Percentiles rank a stretch among this genome's conserved stretches.
Evolutionary conservation across 1,140 invertebrate genomes (phyloP).

Genomic region (Lordiphosa collinella): DNA sequence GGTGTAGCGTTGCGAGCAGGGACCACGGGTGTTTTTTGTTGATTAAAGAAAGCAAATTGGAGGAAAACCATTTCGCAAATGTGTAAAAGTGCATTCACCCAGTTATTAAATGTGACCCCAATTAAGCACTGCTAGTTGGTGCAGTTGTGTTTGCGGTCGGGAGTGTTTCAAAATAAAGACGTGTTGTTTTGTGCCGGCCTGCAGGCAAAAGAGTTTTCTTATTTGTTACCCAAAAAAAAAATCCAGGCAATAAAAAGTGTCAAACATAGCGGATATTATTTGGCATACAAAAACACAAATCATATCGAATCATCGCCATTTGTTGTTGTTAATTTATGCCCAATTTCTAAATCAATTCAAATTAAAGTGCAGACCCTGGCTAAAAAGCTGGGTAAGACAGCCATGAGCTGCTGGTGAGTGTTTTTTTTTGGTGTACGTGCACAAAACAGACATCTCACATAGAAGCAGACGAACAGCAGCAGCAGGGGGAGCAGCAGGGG

Average conservation of each 20-base stretch:
- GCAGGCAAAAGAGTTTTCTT: slow-evolving; percentile 40
- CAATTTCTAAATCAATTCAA: background rate
- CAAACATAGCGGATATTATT: slow-evolving; percentile 3
- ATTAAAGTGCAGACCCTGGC: slow-evolving; percentile 12
- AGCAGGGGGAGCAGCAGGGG: slow-evolving; percentile 14
- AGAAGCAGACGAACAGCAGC: slow-evolving; percentile 7
- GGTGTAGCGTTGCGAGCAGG: slow-evolving; percentile 64
- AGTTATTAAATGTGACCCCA: slow-evolving; percentile 26
- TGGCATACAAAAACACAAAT: background rate
- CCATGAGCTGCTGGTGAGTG: slow-evolving; percentile 23
- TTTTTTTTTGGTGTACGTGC: slow-evolving; percentile 37
- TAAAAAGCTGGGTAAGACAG: background rate
- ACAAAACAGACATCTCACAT: slow-evolving; percentile 38
- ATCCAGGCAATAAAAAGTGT: slow-evolving; percentile 32
- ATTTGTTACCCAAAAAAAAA: slow-evolving; percentile 11
- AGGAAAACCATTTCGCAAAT: slow-evolving; percentile 31
- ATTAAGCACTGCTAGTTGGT: background rate
- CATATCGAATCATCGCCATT: background rate
- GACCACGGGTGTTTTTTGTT: slow-evolving; percentile 39
- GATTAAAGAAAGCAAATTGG: slow-evolving; percentile 56
- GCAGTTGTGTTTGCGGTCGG: slow-evolving; percentile 7
- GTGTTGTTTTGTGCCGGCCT: slow-evolving; percentile 60
- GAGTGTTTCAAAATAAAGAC: slow-evolving; percentile 6
- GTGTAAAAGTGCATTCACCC: slow-evolving; percentile 20
- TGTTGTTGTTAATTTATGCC: slow-evolving; percentile 28